Evolutionary conservation across 2,797 vertebrate species (phyloP), one percentile per base, ranked within the genome.

Genomic region (Leptoclinus maculatus): DNA sequence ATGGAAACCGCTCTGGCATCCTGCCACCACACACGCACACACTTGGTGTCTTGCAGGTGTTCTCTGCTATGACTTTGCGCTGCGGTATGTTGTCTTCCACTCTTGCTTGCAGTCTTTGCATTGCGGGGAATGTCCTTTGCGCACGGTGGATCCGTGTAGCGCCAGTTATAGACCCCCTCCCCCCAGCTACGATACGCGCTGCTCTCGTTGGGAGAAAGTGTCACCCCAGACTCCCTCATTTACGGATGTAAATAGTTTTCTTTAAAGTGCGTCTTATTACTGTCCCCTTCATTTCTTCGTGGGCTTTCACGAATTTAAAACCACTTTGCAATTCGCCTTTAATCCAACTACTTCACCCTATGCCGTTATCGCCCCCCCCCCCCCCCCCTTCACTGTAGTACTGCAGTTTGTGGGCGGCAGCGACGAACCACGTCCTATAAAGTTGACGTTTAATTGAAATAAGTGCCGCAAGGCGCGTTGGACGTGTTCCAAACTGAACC

Each of bases 1-100:
- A 87, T 87, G 86, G 82, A 89, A 91, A 85, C 83, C 85, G 71
- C 84, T 79, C 43, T 91, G 88, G 90, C 88, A 58, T n/a, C 36
- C 27, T 72, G 89, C 83, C 88, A 76, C 29, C 64, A 72, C 73
- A 59, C 38, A 64, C 53, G 47, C 74, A 51, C 68, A 51, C 67
- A 45, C 64, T 17, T 45, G 5, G 43, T 45, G 7, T 86, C 87
- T 88, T 66, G 91, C 88, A 90, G 92, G 91, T 93, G 91, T 88
- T 90, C 76, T 88, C 84, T 58, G 78, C 39, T 83, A 45, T 86
- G 88, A 87, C 86, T 89, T 81, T 79, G 83, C 73, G 49, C 88
- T 76, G 32, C 75, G 38, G 69, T 14, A 1, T 58, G 74, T 78
- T 74, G 77, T 74, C 62, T 59, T 23, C 67, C 76, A 36, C 78